These are phyloP conservation scores for Dendroctonus valens DNA, from an alignment of 1,140 invertebrate species.

Conservation along the genomic window DNA sequence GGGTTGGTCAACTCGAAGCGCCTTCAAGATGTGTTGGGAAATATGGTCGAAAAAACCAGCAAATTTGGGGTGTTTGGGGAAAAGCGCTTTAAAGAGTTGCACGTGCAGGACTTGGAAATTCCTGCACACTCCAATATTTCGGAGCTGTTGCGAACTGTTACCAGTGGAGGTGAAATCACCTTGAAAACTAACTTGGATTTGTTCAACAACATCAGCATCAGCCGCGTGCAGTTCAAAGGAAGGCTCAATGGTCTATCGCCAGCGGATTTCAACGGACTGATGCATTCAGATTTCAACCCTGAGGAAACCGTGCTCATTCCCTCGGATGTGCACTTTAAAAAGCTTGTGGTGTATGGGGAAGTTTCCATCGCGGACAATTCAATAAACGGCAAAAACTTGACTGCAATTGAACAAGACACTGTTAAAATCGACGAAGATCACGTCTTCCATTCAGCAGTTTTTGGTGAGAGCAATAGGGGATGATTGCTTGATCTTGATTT, in stretches of 20 bases:
- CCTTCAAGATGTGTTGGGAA: no score
- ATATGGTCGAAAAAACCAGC: not conserved
- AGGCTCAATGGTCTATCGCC: slow-evolving; percentile 28
- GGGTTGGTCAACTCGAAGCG: no score
- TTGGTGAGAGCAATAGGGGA: slow-evolving; percentile 49
- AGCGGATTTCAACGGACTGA: slow-evolving; percentile 25
- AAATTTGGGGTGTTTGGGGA: slow-evolving; percentile 32
- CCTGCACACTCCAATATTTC: slow-evolving; percentile 31
- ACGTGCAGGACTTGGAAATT: slow-evolving; percentile 35
- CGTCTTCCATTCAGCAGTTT: slow-evolving; percentile 44
- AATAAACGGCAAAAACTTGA: slow-evolving; percentile 49
- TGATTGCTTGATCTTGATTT: not conserved
- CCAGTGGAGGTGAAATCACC: not conserved
- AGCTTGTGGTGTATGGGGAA: slow-evolving; percentile 42
- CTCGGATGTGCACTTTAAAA: slow-evolving; percentile 47
- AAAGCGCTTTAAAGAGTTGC: slow-evolving; percentile 42
- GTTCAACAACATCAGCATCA: slow-evolving; percentile 19
- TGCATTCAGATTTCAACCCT: slow-evolving; percentile 28
- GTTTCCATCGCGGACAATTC: slow-evolving; percentile 39
- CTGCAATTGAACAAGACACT: slow-evolving; percentile 44
- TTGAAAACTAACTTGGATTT: slow-evolving; percentile 17
- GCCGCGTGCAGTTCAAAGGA: slow-evolving; percentile 36
- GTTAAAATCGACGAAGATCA: slow-evolving; percentile 50
- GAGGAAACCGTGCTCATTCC: slow-evolving; percentile 26
- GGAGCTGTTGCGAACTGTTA: slow-evolving; percentile 8